Evolutionary conservation across 2,797 vertebrate species (phyloP), one percentile per base, ranked within the genome.

Genomic region (Dendrocincla fuliginosa): DNA sequence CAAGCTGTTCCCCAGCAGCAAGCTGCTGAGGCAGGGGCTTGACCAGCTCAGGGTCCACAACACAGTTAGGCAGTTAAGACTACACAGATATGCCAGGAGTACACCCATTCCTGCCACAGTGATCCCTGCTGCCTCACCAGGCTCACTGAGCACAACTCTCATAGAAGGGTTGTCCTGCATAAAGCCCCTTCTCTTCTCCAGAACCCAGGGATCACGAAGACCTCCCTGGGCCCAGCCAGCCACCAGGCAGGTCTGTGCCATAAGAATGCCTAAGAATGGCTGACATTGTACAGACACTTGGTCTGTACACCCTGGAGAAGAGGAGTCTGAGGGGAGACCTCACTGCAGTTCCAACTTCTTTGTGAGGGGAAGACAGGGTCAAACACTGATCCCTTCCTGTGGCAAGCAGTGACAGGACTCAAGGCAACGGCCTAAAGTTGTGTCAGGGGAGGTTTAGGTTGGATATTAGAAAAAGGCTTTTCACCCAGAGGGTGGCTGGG

Each of bases 41-140:
- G 64, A 20, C 44, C 47, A 22, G 5, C 7, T 23, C 46, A 68
- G 10, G 11, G 33, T 16, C 44, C 76, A 60, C 44, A 75, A 14
- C 15, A 80, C 1, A 4, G 25, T 50, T 60, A 68, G 23, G 68
- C 8, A 13, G 7, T 28, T 60, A 17, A 64, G 46, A 53, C 28
- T 56, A 32, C 16, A n/a, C 4, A 15, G 41, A 44, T 30, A 7
- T 1, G 2, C 28, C 28, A n/a, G n/a, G 15, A 4, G 10, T n/a
- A 46, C 23, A 65, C 14, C 3, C 8, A 16, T 25, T 64, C 19
- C 41, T 61, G 87, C 35, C 52, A 65, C 46, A 83, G 37, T 18
- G 5, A 13, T 42, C 20, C 6, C 16, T 50, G 18, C 64, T 90
- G 50, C 47, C 56, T 44, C 60, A 88, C 16, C 1, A 0, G 30